phyloP scores from a whole-genome alignment of 2,888 invertebrate species.

The Cylindroiulus punctatus region DNA sequence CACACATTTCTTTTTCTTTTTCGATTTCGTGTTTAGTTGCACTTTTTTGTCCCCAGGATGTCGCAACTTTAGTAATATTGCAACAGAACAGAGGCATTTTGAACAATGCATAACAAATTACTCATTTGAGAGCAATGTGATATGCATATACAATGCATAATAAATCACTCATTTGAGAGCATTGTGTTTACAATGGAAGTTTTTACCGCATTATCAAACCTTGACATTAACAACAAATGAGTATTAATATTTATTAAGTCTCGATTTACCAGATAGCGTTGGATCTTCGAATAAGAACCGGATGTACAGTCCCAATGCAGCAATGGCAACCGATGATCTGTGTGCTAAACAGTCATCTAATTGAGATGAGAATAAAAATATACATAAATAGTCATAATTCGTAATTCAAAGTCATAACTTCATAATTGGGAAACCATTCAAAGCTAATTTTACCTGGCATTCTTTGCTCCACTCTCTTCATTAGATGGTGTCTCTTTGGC shows the following conservation, averaged over 20 bases:
- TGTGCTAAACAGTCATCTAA: slow-evolving; percentile 52
- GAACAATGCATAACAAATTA: neutral
- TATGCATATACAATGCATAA: no score
- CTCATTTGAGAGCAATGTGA: neutral
- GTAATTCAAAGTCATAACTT: neutral
- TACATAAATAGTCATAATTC: no score
- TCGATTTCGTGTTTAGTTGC: no score
- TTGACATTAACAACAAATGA: neutral
- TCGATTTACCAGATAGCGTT: slow-evolving; percentile 34
- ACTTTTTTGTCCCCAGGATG: no score
- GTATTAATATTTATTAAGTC: neutral
- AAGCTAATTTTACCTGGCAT: neutral
- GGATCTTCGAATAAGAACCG: slow-evolving; percentile 51
- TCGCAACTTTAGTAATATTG: no score
- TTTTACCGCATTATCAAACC: neutral
- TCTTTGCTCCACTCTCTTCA: slow-evolving; percentile 25
- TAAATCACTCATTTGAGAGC: neutral
- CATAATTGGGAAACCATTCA: neutral
- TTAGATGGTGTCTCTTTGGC: neutral
- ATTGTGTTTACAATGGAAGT: neutral
- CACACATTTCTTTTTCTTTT: no score
- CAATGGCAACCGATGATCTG: slow-evolving; percentile 51
- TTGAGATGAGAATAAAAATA: neutral
- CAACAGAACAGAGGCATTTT: no score
- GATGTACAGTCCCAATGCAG: slow-evolving; percentile 39